Evolutionary conservation across 2,888 invertebrate species (phyloP).

Genomic region (Cephus spinipes): DNA sequence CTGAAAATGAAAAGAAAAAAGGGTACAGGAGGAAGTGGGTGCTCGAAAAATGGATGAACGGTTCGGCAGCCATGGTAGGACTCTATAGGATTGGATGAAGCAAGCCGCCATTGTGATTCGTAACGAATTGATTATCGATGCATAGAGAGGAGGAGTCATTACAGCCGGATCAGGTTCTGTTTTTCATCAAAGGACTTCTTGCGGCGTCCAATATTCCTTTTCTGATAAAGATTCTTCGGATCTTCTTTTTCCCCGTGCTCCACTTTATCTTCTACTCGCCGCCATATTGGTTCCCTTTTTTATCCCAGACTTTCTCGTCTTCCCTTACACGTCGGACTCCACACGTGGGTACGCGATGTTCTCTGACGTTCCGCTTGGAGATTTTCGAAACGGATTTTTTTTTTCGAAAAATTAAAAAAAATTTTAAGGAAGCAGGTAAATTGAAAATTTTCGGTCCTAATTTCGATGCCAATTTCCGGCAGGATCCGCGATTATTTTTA

Average conservation of each 20-base stretch:
- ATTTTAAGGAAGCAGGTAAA: background rate
- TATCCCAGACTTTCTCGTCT: background rate
- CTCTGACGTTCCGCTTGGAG: no score
- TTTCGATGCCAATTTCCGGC: background rate
- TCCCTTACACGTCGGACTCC: background rate
- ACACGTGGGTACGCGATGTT: no score
- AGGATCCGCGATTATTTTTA: constrained; percentile 7
- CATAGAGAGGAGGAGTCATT: constrained; percentile 4
- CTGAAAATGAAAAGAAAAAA: background rate
- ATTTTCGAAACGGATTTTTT: no score
- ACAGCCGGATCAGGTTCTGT: constrained; percentile 15
- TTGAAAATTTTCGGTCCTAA: background rate
- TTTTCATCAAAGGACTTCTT: constrained; percentile 19
- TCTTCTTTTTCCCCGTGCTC: background rate
- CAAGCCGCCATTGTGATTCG: constrained; percentile 15
- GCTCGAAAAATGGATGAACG: constrained; percentile 20
- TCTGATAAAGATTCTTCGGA: background rate
- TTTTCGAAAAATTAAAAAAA: no score
- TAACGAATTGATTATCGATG: constrained; percentile 25
- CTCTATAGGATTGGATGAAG: background rate
- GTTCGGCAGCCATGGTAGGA: constrained; percentile 5
- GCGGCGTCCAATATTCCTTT: background rate
- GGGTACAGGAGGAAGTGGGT: constrained; percentile 15
- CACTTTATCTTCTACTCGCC: background rate
- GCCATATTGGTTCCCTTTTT: background rate